These are phyloP conservation scores for Trigoniulus corallinus DNA, from an alignment of 1,140 invertebrate genomes.

Conservation along the genomic window DNA sequence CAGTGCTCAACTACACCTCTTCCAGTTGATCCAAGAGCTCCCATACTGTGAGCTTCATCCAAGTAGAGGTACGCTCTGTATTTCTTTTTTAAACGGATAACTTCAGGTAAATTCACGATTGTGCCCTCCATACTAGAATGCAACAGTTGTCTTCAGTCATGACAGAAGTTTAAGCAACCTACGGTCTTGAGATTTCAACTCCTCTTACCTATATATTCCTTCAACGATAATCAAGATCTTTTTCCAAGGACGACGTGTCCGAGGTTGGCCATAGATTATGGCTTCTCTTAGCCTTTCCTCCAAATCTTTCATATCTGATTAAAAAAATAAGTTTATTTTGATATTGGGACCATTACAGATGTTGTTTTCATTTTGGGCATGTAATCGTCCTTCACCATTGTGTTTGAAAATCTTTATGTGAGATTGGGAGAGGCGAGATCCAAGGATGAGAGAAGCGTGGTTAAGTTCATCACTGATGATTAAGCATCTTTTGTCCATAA, in stretches of 20 bases:
- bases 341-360: too few relatives aligned
- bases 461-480: too few relatives aligned
- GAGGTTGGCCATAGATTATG: slow-evolving; percentile 63
- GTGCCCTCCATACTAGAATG: slow-evolving; percentile 83
- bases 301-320: slow-evolving; percentile 62
- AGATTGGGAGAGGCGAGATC: too few relatives aligned
- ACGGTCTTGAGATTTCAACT: not conserved
- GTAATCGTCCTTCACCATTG: too few relatives aligned
- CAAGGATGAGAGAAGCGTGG: too few relatives aligned
- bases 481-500: too few relatives aligned
- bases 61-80: slow-evolving; percentile 88
- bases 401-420: too few relatives aligned
- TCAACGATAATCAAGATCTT: slow-evolving; percentile 91
- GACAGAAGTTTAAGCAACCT: not conserved
- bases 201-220: slow-evolving; percentile 69
- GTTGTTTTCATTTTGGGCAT: too few relatives aligned
- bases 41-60: slow-evolving; percentile 93
- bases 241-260: slow-evolving; percentile 60
- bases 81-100: slow-evolving; percentile 83
- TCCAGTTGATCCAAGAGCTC: slow-evolving; percentile 74
- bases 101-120: slow-evolving; percentile 71
- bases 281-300: slow-evolving; percentile 61
- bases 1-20: slow-evolving; percentile 78
- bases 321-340: too few relatives aligned
- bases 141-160: slow-evolving; percentile 1